Evolutionary conservation across 2,797 vertebrate species (phyloP), one percentile per base, ranked within the genome.

Genomic region (Takifugu ocellatus): DNA sequence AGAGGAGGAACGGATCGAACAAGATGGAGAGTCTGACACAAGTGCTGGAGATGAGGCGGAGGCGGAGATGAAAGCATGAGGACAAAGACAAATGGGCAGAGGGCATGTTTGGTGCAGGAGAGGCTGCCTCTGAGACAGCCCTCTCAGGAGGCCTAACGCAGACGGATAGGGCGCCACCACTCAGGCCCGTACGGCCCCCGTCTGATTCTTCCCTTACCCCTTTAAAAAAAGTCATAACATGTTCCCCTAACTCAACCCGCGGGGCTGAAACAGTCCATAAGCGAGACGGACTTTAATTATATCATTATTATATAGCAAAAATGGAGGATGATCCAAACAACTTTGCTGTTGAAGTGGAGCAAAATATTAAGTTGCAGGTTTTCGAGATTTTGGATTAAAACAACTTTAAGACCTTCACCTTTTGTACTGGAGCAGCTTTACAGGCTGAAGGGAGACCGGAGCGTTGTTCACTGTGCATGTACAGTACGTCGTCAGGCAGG

Each of bases 81-180:
- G 88, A 90, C 89, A 84, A 65, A 89, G 90, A 92, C 84, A 86
- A 88, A 92, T 90, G 84, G 79, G 68, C 70, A 51, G 27, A 68
- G 87, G 84, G 82, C 84, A 87, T 63, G 78, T 66, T 67, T 56
- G 61, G 73, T 83, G 75, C 75, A 63, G 79, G 80, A 75, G 74
- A 82, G 61, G 31, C 72, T 31, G 79, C 66, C 78, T 74, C 72
- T 68, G 82, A 89, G 75, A 74, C 82, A 72, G 68, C 49, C n/a
- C 74, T 72, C 81, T 84, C 81, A 75, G 76, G 74, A 51, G 68
- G 61, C 51, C 77, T 89, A 90, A 92, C 82, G 31, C 82, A 85
- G 89, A 92, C 84, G 77, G 89, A 91, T 91, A 60, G 84, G 61
- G 79, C 74, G 11, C 63, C 46, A 47, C 64, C 58, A 44, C 67